Conservation (phyloP, 2,797 vertebrate genomes). For the Sciurus vulgaris region DNA sequence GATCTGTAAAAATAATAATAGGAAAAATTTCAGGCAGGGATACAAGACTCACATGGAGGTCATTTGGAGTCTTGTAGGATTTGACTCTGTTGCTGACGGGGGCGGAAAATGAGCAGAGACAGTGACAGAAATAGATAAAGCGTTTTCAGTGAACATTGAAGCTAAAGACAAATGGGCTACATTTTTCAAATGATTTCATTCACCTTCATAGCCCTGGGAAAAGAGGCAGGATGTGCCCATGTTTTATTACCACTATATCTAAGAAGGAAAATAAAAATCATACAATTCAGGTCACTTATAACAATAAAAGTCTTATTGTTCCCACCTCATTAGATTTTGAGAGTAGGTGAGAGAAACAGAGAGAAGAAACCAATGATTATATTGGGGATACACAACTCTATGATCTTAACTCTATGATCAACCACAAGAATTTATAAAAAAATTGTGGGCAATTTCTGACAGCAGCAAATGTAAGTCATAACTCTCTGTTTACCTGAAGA, state of each 20-base stretch:
- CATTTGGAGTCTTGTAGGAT: neutral
- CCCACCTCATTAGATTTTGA: neutral
- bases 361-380: neutral
- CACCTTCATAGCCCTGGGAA: neutral
- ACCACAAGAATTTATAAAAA: slow-evolving; percentile 8
- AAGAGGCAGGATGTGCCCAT: neutral
- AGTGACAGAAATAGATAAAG: neutral
- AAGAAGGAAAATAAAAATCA: neutral
- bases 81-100: neutral
- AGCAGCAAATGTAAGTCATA: neutral
- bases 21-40: neutral
- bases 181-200: neutral
- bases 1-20: neutral
- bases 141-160: neutral
- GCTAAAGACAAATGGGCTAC: neutral
- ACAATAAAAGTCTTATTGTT: slow-evolving; percentile 10
- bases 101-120: neutral
- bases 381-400: neutral
- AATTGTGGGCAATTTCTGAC: neutral
- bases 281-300: neutral
- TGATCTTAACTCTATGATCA: neutral
- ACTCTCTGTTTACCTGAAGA: neutral
- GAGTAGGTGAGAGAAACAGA: neutral
- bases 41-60: neutral
- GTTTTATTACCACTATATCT: slow-evolving; percentile 21